These are phyloP conservation scores for Drosophila borborema DNA, from an alignment of 2,888 invertebrate genomes.

Conservation along the genomic window DNA sequence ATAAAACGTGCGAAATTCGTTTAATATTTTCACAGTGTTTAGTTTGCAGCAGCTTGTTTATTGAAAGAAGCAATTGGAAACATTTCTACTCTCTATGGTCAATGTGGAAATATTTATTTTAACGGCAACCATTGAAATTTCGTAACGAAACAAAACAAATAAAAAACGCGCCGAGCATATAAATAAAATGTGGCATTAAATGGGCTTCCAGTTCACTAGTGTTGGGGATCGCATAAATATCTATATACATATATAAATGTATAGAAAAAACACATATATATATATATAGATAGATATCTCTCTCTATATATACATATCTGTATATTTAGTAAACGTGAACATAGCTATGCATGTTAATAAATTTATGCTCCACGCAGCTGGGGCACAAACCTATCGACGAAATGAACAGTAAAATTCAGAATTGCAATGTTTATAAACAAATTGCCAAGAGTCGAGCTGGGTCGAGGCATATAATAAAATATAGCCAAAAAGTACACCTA, in stretches of 20 bases:
- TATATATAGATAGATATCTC: slow-evolving; percentile 26
- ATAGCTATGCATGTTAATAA: slow-evolving; percentile 69
- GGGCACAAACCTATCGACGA: slow-evolving; percentile 37
- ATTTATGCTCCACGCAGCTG: slow-evolving; percentile 76
- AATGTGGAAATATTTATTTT: slow-evolving; percentile 61
- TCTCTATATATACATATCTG: slow-evolving; percentile 23
- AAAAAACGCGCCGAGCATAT: slow-evolving; percentile 62
- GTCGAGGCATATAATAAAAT: slow-evolving; percentile 67
- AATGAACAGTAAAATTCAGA: slow-evolving; percentile 73
- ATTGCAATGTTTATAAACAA: slow-evolving; percentile 82
- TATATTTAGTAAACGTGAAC: slow-evolving; percentile 27
- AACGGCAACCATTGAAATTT: slow-evolving; percentile 62
- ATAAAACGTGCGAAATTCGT: slow-evolving; percentile 50
- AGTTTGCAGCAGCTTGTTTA: slow-evolving; percentile 47
- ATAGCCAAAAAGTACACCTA: slow-evolving; percentile 37
- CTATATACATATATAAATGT: slow-evolving; percentile 34
- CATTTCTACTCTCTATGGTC: slow-evolving; percentile 43
- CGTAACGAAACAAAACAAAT: slow-evolving; percentile 72
- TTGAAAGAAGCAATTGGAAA: slow-evolving; percentile 58
- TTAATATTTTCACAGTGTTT: slow-evolving; percentile 59
- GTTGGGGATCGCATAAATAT: slow-evolving; percentile 30
- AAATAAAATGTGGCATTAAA: slow-evolving; percentile 76
- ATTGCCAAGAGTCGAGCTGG: slow-evolving; percentile 45
- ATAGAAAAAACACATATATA: slow-evolving; percentile 5
- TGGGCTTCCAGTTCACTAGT: slow-evolving; percentile 52